Conservation (phyloP, 2,888 invertebrate species). For the Ischnus inquisitorius region DNA sequence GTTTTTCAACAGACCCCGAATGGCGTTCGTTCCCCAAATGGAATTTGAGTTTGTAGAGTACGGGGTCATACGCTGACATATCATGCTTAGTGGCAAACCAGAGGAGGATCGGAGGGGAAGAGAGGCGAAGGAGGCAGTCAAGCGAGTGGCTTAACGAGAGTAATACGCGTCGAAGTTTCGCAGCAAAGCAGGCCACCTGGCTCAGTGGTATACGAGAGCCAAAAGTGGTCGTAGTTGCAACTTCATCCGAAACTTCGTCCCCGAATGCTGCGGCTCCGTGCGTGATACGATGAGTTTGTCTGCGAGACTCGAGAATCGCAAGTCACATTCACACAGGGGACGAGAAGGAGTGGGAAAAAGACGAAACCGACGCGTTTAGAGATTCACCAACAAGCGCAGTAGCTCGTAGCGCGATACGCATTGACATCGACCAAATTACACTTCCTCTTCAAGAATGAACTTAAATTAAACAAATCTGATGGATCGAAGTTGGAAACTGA, state of each 20-base stretch:
- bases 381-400: not conserved
- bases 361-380: conserved; percentile 4
- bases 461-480: too few species aligned
- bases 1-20: not conserved
- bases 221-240: conserved; percentile 30
- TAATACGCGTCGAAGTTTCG: conserved; percentile 80
- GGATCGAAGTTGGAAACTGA: too few species aligned
- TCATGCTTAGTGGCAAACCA: conserved; percentile 19
- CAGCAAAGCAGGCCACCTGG: conserved; percentile 72
- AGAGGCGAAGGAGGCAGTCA: conserved; percentile 37
- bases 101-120: conserved; percentile 14
- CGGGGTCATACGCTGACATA: conserved; percentile 19
- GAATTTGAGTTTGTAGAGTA: conserved; percentile 29
- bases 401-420: not conserved
- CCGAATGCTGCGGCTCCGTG: conserved; percentile 74
- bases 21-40: conserved; percentile 31
- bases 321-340: conserved; percentile 10
- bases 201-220: conserved; percentile 54
- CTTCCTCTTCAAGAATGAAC: not conserved
- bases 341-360: conserved; percentile 1
- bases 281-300: conserved; percentile 72
- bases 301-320: conserved; percentile 35
- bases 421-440: not conserved
- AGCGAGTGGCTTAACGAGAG: conserved; percentile 77
- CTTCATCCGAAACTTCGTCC: conserved; percentile 73